A percentile compares a stretch with the other conserved stretches of the same genome.
These are phyloP conservation scores for Tachysurus fulvidraco DNA, from an alignment of 2,113 vertebrate species.

Conservation along the genomic window DNA sequence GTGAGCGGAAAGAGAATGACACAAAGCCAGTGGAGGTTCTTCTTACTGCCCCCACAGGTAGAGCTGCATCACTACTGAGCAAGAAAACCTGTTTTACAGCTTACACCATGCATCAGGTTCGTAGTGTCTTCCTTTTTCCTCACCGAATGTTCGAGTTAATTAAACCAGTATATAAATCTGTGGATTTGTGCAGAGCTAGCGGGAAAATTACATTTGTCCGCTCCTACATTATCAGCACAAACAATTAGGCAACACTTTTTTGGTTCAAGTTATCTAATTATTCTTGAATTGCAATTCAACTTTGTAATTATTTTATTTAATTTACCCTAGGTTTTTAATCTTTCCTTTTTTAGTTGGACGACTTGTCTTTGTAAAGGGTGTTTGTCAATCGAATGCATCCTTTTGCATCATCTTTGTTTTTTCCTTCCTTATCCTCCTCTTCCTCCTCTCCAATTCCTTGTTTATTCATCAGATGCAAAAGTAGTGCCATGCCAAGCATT, in stretches of 20 bases:
- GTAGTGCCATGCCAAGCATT: no score
- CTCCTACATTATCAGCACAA: not conserved
- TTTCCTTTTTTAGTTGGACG: not conserved
- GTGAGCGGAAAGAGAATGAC: constrained; percentile 1
- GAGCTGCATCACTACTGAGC: constrained; percentile 75
- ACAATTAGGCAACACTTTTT: not conserved
- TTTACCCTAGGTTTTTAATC: not conserved
- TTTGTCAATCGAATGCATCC: not conserved
- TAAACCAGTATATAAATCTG: not conserved
- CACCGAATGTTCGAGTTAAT: not conserved
- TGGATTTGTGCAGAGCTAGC: not conserved
- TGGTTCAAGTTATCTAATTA: not conserved
- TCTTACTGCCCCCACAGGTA: constrained; percentile 83
- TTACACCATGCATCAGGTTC: constrained; percentile 82
- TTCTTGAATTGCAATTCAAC: not conserved
- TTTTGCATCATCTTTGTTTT: no score
- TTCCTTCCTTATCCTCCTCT: no score
- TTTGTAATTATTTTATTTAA: not conserved
- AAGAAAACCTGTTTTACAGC: constrained; percentile 75
- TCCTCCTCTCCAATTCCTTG: no score
- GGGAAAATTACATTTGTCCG: not conserved
- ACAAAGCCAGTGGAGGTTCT: constrained; percentile 66
- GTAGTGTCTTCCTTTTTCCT: not conserved
- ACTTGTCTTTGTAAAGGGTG: not conserved
- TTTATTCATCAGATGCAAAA: no score